Percentiles rank a stretch among this genome's conserved stretches.
These are phyloP conservation scores for Amiota minor DNA, from an alignment of 2,888 invertebrate species.

Conservation along the genomic window DNA sequence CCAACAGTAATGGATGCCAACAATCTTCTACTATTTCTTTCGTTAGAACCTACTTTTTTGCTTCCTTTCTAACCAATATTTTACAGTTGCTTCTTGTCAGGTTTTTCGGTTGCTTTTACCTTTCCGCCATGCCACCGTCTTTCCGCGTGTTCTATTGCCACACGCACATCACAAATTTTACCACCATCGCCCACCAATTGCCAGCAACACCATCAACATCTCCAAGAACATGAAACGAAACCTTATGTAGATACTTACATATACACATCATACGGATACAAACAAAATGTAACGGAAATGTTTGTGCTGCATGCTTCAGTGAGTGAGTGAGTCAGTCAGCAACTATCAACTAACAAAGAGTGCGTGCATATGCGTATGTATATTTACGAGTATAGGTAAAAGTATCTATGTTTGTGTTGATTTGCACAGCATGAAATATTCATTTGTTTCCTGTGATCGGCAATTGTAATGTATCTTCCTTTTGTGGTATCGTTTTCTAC, in stretches of 20 bases:
- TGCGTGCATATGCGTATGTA: conserved; percentile 28
- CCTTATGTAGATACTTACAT: too few species aligned
- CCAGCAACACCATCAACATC: neutral
- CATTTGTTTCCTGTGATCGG: conserved; percentile 67
- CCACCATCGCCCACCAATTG: too few species aligned
- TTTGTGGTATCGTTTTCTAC: conserved; percentile 64
- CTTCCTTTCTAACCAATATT: conserved; percentile 19
- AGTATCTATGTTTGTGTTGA: conserved; percentile 48
- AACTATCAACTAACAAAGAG: conserved; percentile 34
- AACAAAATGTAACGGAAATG: conserved; percentile 13
- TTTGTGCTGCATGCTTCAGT: conserved; percentile 33
- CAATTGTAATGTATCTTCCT: conserved; percentile 67
- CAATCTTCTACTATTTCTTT: too few species aligned
- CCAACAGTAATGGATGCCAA: neutral
- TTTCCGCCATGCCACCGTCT: too few species aligned
- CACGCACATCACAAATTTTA: too few species aligned
- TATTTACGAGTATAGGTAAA: neutral
- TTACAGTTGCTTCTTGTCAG: conserved; percentile 27
- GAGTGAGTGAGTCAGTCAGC: neutral
- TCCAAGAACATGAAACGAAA: neutral
- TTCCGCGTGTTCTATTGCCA: too few species aligned
- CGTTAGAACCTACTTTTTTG: too few species aligned
- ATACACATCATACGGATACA: neutral
- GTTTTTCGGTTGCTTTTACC: conserved; percentile 24
- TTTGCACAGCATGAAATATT: conserved; percentile 67